Percentiles rank a stretch among this genome's conserved stretches.
Evolutionary conservation across 1,140 invertebrate genomes (phyloP).

Genomic region (Lepidostoma basale): DNA sequence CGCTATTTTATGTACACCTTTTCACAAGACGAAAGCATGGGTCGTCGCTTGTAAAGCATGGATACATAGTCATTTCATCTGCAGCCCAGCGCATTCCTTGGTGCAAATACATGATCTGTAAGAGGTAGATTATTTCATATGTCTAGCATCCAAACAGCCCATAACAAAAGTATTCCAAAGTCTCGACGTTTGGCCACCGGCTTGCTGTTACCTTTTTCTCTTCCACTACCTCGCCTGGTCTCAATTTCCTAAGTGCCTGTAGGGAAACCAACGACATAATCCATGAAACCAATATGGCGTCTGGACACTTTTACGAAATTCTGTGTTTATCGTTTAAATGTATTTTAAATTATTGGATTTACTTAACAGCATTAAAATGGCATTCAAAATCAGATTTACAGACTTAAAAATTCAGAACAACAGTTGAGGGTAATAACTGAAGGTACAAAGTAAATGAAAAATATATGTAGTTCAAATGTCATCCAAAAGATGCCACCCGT

Average conservation of each 20-base stretch:
- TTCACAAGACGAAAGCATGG: background rate
- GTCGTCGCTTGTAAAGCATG: constrained; percentile 23
- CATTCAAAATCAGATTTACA: too few relatives aligned
- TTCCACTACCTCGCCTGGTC: constrained; percentile 89
- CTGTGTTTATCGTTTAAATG: too few relatives aligned
- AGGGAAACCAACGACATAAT: constrained; percentile 59
- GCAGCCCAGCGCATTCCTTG: constrained; percentile 17
- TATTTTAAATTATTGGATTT: too few relatives aligned
- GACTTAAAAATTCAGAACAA: too few relatives aligned
- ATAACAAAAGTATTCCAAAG: background rate
- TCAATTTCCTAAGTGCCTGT: constrained; percentile 78
- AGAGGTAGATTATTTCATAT: background rate
- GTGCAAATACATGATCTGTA: constrained; percentile 24
- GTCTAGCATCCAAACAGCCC: constrained; percentile 6
- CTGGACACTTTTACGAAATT: too few relatives aligned
- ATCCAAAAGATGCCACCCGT: too few relatives aligned
- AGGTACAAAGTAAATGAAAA: too few relatives aligned
- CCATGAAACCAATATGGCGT: too few relatives aligned
- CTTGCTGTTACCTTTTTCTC: constrained; percentile 83
- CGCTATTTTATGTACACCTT: too few relatives aligned
- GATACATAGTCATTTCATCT: background rate
- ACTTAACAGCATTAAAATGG: too few relatives aligned
- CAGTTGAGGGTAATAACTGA: too few relatives aligned
- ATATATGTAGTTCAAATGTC: too few relatives aligned
- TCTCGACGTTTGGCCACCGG: constrained; percentile 4